Evolutionary conservation across 2,113 vertebrate species (phyloP), one percentile per base, ranked within the genome.

Genomic region (Chloebia gouldiae): DNA sequence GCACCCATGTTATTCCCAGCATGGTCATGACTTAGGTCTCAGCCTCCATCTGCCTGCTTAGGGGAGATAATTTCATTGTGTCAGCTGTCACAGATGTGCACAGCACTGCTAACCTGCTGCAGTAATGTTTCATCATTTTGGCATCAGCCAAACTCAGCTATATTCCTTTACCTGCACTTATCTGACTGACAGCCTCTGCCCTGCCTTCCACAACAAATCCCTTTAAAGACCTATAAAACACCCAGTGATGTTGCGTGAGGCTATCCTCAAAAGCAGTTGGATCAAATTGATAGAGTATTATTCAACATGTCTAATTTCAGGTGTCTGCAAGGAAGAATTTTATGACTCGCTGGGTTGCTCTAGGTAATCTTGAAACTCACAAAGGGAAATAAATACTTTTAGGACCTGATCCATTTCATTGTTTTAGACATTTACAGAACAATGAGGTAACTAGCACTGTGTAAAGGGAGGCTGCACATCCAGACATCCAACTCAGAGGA

Each of bases 21-120:
- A 59, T 76, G 75, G 88, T 85, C 70, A 92, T 86, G 87, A 68
- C 98, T 98, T 94, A 86, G 96, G 86, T 93, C 88, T 95, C 94
- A 81, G 81, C 33, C 84, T 96, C 91, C 37, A 50, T 97, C 96
- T 98, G 97, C 95, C 95, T 76, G 61, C 93, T 97, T 95, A 88
- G 94, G 97, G 96, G 96, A 97, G 98, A 96, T 98, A 91, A 98
- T 98, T 98, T 98, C 96, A 97, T 96, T 95, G 95, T 92, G 78
- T 81, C 63, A 94, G 94, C 98, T 96, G 81, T 95, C 97, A 51
- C 95, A 97, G 97, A 96, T 97, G 95, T 92, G 93, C 81, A 81
- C 50, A 95, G 76, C 82, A 81, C 86, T 95, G 96, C 92, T 92
- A 92, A 95, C 73, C 64, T 95, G 47, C 35, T 79, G 93, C 87